Evolutionary conservation across 2,888 invertebrate genomes (phyloP).

Genomic region (Fabriciana adippe): DNA sequence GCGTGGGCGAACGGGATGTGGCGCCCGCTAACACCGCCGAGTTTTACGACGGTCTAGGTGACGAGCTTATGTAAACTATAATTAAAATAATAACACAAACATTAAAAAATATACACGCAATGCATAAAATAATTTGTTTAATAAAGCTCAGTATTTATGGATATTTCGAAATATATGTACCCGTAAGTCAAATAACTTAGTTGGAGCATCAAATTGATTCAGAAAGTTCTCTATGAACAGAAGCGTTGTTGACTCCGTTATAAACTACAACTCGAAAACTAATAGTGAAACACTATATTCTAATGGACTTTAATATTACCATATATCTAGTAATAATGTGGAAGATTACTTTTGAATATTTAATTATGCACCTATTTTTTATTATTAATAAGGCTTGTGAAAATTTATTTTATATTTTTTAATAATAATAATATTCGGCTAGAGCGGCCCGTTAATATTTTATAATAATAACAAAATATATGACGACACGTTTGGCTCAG

Average conservation of each 20-base stretch:
- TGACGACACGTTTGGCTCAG: too few relatives aligned
- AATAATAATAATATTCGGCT: too few relatives aligned
- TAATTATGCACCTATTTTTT: too few relatives aligned
- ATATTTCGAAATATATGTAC: neutral
- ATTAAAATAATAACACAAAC: conserved; percentile 5
- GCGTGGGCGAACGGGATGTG: conserved; percentile 74
- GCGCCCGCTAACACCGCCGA: conserved; percentile 55
- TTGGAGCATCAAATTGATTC: conserved; percentile 65
- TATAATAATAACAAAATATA: too few relatives aligned
- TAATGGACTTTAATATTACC: conserved; percentile 55
- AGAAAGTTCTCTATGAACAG: conserved; percentile 55
- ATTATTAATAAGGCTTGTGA: too few relatives aligned
- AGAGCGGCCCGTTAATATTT: too few relatives aligned
- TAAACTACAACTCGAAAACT: conserved; percentile 59
- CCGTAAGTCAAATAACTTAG: conserved; percentile 34
- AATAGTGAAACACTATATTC: conserved; percentile 66
- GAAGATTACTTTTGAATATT: too few relatives aligned
- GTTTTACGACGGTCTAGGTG: conserved; percentile 43
- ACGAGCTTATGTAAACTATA: conserved; percentile 25
- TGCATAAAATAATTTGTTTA: too few relatives aligned
- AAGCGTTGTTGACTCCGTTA: conserved; percentile 66
- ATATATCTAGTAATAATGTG: conserved; percentile 50
- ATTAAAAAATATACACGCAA: neutral
- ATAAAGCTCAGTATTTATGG: neutral
- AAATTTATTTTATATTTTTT: too few relatives aligned